These are phyloP conservation scores for Napeogenes sylphis DNA, from an alignment of 2,888 invertebrate species.

Conservation along the genomic window DNA sequence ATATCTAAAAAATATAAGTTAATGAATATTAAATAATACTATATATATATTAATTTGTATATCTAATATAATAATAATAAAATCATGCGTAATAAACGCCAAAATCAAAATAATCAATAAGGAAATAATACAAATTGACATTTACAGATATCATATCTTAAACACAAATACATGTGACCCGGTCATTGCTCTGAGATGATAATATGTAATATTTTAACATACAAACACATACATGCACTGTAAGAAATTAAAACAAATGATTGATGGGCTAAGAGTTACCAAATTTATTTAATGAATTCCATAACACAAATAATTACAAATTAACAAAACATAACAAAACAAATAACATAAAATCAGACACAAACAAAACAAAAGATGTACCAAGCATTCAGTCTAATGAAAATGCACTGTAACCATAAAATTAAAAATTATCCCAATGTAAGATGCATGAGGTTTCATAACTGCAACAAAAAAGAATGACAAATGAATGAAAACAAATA, in stretches of 20 bases:
- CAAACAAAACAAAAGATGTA: slow-evolving; percentile 21
- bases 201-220: slow-evolving; percentile 21
- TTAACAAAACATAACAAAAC: slow-evolving; percentile 1
- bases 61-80: no score
- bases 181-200: slow-evolving; percentile 45
- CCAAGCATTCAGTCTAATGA: slow-evolving; percentile 22
- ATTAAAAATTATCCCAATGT: slow-evolving; percentile 35
- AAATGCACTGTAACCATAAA: slow-evolving; percentile 30
- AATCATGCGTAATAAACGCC: not conserved
- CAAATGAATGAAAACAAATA: slow-evolving; percentile 27
- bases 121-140: slow-evolving; percentile 46
- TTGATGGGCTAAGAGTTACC: not conserved
- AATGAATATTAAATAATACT: not conserved
- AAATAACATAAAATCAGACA: slow-evolving; percentile 9
- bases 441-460: slow-evolving; percentile 52
- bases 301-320: not conserved
- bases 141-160: slow-evolving; percentile 55
- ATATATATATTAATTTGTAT: not conserved
- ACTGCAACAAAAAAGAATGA: slow-evolving; percentile 67
- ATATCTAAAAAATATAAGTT: slow-evolving; percentile 85
- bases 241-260: slow-evolving; percentile 8
- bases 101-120: slow-evolving; percentile 23
- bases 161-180: slow-evolving; percentile 49
- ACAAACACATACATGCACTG: slow-evolving; percentile 21
- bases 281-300: not conserved